Percentiles rank a stretch among this genome's conserved stretches.
These are phyloP conservation scores for Porites lobata DNA, from an alignment of 92 coral and sea anemone genomes.

Conservation along the genomic window DNA sequence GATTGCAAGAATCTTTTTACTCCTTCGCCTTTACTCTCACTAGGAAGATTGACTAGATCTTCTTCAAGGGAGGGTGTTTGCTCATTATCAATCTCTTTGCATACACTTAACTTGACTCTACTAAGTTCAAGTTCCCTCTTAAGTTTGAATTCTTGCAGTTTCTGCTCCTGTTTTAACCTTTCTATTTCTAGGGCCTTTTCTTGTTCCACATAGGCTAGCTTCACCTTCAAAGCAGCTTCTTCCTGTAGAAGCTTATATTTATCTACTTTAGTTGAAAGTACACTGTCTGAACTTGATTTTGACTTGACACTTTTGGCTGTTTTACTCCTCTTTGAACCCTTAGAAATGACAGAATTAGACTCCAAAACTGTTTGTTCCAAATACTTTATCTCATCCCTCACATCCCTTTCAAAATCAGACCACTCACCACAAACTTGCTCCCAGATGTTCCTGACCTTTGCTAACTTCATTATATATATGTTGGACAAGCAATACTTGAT, in stretches of 20 bases:
- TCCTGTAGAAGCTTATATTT: too few species aligned
- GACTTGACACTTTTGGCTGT: not conserved
- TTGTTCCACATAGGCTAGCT: too few species aligned
- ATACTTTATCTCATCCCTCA: not conserved
- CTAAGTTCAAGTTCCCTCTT: not conserved
- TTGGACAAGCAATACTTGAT: too few species aligned
- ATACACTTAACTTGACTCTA: not conserved
- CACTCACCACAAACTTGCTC: too few species aligned
- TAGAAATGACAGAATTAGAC: slow-evolving; percentile 5
- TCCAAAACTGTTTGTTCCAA: slow-evolving; percentile 1
- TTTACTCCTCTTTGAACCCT: slow-evolving; percentile 6
- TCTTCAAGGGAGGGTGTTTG: not conserved
- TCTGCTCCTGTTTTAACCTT: too few species aligned
- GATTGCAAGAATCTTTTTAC: slow-evolving; percentile 7
- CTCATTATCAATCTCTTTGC: not conserved
- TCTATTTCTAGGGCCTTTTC: too few species aligned
- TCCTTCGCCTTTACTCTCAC: slow-evolving; percentile 8
- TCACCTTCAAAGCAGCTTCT: too few species aligned
- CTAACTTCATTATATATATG: too few species aligned
- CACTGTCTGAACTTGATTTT: not conserved
- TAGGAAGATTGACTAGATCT: slow-evolving; percentile 1
- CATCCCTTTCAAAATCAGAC: too few species aligned
- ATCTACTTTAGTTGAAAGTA: too few species aligned
- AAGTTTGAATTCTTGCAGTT: too few species aligned
- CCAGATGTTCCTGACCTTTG: too few species aligned